These are phyloP conservation scores for Ornithoptera priamus DNA, from an alignment of 2,888 invertebrate genomes.

Conservation along the genomic window DNA sequence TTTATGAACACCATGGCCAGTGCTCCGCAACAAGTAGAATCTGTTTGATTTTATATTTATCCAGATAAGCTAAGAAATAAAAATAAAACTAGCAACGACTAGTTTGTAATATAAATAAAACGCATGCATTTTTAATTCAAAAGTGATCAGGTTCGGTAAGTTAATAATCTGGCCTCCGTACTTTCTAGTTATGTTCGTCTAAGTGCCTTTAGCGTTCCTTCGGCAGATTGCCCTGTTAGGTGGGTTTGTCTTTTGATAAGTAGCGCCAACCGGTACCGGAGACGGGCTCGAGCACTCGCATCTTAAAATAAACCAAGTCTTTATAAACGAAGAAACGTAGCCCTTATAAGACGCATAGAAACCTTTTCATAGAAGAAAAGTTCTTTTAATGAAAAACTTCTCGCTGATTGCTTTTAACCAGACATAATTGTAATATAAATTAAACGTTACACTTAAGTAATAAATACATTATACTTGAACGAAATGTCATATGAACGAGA, in stretches of 20 bases:
- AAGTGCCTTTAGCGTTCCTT: conserved; percentile 29
- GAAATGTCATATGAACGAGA: not conserved
- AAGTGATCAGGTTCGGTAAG: conserved; percentile 25
- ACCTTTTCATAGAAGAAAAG: conserved; percentile 29
- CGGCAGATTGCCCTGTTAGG: conserved; percentile 31
- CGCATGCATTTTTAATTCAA: conserved; percentile 21
- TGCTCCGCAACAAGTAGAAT: too few species aligned
- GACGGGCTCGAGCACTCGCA: conserved; percentile 28
- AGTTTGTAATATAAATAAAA: conserved; percentile 14
- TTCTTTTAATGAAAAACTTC: conserved; percentile 19
- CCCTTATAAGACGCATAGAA: conserved; percentile 27
- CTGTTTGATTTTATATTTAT: not conserved
- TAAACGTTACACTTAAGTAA: not conserved
- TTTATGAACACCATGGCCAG: too few species aligned
- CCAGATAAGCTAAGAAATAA: not conserved
- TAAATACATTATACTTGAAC: not conserved
- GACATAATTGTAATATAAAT: not conserved
- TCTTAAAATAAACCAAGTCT: conserved; percentile 31
- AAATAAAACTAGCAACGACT: not conserved
- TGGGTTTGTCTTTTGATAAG: conserved; percentile 31
- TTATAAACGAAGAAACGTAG: conserved; percentile 28
- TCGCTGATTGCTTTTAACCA: conserved; percentile 1
- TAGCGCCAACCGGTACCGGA: conserved; percentile 30
- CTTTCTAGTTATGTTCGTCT: conserved; percentile 31
- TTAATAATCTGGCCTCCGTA: conserved; percentile 27